phyloP scores from a whole-genome alignment of 1,140 invertebrate species.

The Apis florea region DNA sequence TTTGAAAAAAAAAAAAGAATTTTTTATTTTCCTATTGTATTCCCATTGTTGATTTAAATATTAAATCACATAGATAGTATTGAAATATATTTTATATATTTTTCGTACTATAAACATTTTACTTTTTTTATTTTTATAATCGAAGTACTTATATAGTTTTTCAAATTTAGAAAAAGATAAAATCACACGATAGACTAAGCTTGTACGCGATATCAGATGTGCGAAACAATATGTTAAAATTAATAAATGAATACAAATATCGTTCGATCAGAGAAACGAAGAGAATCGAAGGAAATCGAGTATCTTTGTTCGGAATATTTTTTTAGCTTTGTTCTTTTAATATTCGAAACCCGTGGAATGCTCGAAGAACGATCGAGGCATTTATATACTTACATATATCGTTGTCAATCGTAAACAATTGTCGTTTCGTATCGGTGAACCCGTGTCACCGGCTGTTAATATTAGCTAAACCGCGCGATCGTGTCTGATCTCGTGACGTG shows the following conservation, averaged over 20 bases:
- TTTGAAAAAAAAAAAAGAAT: too few species aligned
- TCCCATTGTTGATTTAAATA: too few species aligned
- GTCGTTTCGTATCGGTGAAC: conserved; percentile 31
- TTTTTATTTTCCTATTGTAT: too few species aligned
- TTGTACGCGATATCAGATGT: background rate
- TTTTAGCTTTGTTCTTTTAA: background rate
- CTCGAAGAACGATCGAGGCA: background rate
- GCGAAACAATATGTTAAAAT: background rate
- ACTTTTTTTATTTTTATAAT: too few species aligned
- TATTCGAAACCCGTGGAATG: background rate
- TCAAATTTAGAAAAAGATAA: background rate
- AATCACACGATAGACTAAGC: background rate
- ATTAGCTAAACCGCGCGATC: conserved; percentile 31
- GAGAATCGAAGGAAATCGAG: background rate
- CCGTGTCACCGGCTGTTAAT: conserved; percentile 37
- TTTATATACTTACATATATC: background rate
- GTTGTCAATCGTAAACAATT: background rate
- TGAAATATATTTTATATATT: too few species aligned
- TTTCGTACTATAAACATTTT: too few species aligned
- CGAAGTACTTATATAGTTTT: background rate
- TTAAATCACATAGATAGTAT: too few species aligned
- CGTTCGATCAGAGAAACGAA: background rate
- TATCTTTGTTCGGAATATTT: background rate
- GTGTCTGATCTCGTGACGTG: conserved; percentile 21
- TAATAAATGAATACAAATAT: background rate